Percentiles rank a stretch among this genome's conserved stretches.
phyloP scores from a whole-genome alignment of 2,113 vertebrate species.

The Rhegmatorhina hoffmannsi region DNA sequence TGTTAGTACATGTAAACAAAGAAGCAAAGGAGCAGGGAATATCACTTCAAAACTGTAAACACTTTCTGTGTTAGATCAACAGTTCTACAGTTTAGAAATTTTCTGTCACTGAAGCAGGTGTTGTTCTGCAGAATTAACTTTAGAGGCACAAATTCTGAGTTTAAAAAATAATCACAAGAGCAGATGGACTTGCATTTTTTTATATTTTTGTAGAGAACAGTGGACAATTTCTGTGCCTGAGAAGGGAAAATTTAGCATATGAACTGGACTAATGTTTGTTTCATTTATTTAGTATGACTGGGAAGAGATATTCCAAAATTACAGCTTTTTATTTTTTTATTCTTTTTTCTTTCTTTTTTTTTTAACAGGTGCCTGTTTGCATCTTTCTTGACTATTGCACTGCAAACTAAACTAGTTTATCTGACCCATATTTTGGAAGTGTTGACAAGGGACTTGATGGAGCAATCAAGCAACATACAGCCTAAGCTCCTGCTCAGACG shows the following conservation, averaged over 20 bases:
- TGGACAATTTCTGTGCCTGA: constrained; percentile 1
- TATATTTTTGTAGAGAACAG: neutral
- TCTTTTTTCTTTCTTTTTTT: neutral
- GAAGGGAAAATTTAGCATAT: neutral
- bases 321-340: neutral
- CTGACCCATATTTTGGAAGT: constrained; percentile 90
- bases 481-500: constrained; percentile 91
- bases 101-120: constrained; percentile 38
- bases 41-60: constrained; percentile 35
- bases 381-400: constrained; percentile 88
- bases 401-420: constrained; percentile 90
- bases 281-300: neutral
- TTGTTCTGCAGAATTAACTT: constrained; percentile 29
- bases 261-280: neutral
- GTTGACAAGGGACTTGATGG: constrained; percentile 88
- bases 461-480: constrained; percentile 84
- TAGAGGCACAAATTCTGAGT: constrained; percentile 1
- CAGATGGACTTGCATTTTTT: constrained; percentile 48
- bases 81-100: constrained; percentile 9
- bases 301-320: neutral
- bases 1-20: constrained; percentile 4
- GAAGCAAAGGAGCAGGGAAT: neutral
- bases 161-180: constrained; percentile 23
- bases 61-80: constrained; percentile 29
- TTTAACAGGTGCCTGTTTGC: constrained; percentile 86